Percentiles rank a stretch among this genome's conserved stretches.
phyloP scores from a whole-genome alignment of 2,888 invertebrate species.

The Leucania comma region DNA sequence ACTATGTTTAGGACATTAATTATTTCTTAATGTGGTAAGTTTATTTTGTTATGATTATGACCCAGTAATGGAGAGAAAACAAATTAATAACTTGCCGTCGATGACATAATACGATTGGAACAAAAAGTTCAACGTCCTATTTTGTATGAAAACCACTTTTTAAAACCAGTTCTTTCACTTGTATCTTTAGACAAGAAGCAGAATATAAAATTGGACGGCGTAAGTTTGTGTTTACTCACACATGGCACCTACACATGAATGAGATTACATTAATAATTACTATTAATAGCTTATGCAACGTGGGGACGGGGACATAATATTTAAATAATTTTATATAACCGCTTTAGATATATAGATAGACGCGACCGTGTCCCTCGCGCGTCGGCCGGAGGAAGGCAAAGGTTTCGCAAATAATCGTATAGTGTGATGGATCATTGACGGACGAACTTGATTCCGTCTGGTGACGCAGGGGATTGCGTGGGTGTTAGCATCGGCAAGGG shows the following conservation, averaged over 20 bases:
- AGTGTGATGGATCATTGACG: constrained; percentile 55
- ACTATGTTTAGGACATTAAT: constrained; percentile 38
- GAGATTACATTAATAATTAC: constrained; percentile 63
- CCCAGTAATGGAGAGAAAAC: constrained; percentile 78
- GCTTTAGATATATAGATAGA: constrained; percentile 7
- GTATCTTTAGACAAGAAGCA: constrained; percentile 75
- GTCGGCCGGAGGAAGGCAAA: neutral
- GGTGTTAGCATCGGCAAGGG: neutral
- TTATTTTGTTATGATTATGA: constrained; percentile 62
- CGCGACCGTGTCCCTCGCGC: neutral
- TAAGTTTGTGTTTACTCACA: constrained; percentile 68
- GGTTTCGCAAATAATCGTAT: constrained; percentile 31
- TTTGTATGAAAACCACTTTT: constrained; percentile 86
- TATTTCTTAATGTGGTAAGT: constrained; percentile 35
- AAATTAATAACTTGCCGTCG: constrained; percentile 77
- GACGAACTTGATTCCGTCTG: constrained; percentile 18
- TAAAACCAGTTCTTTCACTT: constrained; percentile 83
- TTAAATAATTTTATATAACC: constrained; percentile 56
- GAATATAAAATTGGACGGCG: constrained; percentile 70
- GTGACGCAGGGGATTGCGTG: constrained; percentile 8
- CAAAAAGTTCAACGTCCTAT: constrained; percentile 88
- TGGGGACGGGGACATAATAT: constrained; percentile 33
- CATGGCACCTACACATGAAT: constrained; percentile 58
- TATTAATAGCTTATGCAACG: constrained; percentile 60
- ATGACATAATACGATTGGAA: constrained; percentile 81